Conservation (phyloP, 2,797 vertebrate genomes). For the Gambelia wislizenii region DNA sequence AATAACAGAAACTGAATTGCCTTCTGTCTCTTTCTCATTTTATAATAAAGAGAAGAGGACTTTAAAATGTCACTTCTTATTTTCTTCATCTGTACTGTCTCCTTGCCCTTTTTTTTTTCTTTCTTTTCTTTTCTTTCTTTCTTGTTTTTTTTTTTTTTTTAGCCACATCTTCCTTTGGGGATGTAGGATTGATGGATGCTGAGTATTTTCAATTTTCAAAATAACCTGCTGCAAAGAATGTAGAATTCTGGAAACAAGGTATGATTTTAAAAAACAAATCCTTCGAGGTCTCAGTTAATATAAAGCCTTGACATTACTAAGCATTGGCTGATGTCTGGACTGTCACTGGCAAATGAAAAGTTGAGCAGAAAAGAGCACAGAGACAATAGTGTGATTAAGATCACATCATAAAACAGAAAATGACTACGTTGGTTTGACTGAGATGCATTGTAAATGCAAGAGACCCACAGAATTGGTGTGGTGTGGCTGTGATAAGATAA, state of each 20-base stretch:
- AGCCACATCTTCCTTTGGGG: neutral
- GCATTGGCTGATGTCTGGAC: conserved; percentile 31
- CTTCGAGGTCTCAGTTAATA: neutral
- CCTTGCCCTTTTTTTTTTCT: neutral
- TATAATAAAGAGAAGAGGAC: conserved; percentile 8
- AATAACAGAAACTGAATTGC: neutral
- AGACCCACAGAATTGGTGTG: conserved; percentile 50
- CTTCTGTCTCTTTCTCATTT: neutral
- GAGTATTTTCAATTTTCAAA: conserved; percentile 53
- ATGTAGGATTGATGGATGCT: conserved; percentile 7
- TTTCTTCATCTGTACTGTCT: neutral
- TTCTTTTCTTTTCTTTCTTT: too few relatives aligned
- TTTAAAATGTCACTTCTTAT: conserved; percentile 48
- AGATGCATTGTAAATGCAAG: conserved; percentile 47
- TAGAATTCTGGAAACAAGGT: conserved; percentile 25
- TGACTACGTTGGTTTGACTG: conserved; percentile 39
- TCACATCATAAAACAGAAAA: conserved; percentile 63
- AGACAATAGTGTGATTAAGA: conserved; percentile 58
- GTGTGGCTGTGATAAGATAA: conserved; percentile 34
- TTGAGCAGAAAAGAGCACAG: conserved; percentile 34
- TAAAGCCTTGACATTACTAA: neutral
- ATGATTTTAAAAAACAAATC: conserved; percentile 4
- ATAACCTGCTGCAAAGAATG: conserved; percentile 53
- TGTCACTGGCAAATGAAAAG: conserved; percentile 56
- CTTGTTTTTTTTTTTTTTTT: conserved; percentile 6